Conservation (phyloP, 2,113 vertebrate genomes). For the Xyliphius kryptos region DNA sequence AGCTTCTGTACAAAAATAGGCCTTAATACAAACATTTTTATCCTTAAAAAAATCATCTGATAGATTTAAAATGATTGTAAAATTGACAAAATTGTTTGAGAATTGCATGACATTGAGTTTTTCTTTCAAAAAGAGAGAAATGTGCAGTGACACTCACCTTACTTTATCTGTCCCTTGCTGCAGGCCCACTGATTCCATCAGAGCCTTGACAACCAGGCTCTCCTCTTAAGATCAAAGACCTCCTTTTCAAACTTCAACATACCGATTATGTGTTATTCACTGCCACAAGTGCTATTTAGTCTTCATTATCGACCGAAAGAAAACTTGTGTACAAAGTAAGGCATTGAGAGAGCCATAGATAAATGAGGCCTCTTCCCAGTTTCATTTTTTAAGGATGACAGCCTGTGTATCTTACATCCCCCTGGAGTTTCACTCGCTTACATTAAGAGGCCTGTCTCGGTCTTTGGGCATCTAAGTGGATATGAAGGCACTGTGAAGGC, state of each 20-base stretch:
- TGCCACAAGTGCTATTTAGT: conserved; percentile 47
- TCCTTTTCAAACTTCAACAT: conserved; percentile 35
- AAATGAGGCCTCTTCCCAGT: neutral
- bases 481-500: conserved; percentile 52
- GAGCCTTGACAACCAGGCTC: conserved; percentile 44
- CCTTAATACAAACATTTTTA: too few species aligned
- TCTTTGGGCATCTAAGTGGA: conserved; percentile 24
- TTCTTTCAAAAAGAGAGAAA: too few species aligned
- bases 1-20: too few species aligned
- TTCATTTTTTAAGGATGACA: neutral
- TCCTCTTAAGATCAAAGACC: conserved; percentile 52
- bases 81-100: too few species aligned
- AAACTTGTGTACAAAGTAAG: conserved; percentile 15
- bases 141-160: conserved; percentile 52
- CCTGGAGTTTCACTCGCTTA: conserved; percentile 50
- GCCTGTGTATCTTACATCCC: neutral
- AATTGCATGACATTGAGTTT: conserved; percentile 21
- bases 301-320: conserved; percentile 38
- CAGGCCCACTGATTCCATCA: conserved; percentile 54
- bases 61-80: too few species aligned
- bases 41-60: too few species aligned
- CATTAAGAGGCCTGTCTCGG: conserved; percentile 38
- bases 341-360: conserved; percentile 24
- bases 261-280: conserved; percentile 46
- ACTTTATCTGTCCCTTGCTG: conserved; percentile 55